Conservation (phyloP, 2,888 invertebrate species). For the Alloplasta piceator region DNA sequence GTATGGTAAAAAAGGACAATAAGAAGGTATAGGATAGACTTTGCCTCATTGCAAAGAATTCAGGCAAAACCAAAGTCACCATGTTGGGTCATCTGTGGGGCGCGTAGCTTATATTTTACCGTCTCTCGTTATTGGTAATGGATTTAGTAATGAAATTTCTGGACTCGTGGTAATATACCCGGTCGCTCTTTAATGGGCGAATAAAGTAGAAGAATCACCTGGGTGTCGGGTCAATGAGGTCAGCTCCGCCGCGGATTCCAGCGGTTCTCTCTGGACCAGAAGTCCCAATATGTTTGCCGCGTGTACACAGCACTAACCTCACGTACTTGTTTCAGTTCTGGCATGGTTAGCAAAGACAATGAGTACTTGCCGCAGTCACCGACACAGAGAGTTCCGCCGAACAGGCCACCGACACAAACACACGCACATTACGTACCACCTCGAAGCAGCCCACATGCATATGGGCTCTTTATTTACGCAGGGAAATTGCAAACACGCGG, state of each 20-base stretch:
- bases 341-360: conserved; percentile 76
- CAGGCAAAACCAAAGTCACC: conserved; percentile 10
- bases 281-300: conserved; percentile 3
- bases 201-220: conserved; percentile 75
- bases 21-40: conserved; percentile 3
- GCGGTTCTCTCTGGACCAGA: conserved; percentile 9
- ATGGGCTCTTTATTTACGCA: conserved; percentile 12
- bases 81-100: conserved; percentile 15
- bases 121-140: conserved; percentile 68
- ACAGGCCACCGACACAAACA: conserved; percentile 9
- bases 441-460: background rate
- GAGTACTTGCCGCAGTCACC: conserved; percentile 67
- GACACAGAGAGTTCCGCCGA: conserved; percentile 4
- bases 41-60: conserved; percentile 20
- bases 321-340: background rate
- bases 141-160: conserved; percentile 68
- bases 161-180: conserved; percentile 8
- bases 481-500: conserved; percentile 15
- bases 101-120: conserved; percentile 18
- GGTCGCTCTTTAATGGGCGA: conserved; percentile 77
- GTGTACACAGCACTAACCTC: too few species aligned
- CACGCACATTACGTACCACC: background rate
- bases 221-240: conserved; percentile 80
- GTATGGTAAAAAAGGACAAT: background rate
- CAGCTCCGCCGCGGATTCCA: conserved; percentile 62